A percentile compares a stretch with the other conserved stretches of the same genome.
Evolutionary conservation across 2,888 invertebrate genomes (phyloP).

Genomic region (Eupithecia vulgata): DNA sequence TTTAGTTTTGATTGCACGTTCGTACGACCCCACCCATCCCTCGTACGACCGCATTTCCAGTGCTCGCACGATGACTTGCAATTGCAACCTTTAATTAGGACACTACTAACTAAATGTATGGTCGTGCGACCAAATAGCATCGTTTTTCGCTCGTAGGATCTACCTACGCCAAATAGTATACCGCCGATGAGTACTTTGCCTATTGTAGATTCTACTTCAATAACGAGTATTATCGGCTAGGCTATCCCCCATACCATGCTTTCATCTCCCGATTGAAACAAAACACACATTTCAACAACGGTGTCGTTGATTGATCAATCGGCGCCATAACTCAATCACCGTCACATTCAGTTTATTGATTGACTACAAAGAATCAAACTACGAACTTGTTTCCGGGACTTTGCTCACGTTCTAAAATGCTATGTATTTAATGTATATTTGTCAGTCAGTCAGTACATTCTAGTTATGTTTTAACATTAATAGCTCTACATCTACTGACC

Average conservation of each 20-base stretch:
- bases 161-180: too few relatives aligned
- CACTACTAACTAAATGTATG: too few relatives aligned
- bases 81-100: too few relatives aligned
- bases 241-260: slow-evolving; percentile 8
- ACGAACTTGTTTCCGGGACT: background rate
- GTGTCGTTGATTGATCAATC: slow-evolving; percentile 7
- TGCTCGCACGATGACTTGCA: too few relatives aligned
- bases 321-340: slow-evolving; percentile 3
- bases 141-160: too few relatives aligned
- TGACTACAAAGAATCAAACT: slow-evolving; percentile 4
- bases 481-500: background rate
- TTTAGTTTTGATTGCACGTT: too few relatives aligned
- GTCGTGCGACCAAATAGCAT: too few relatives aligned
- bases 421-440: background rate
- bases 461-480: background rate
- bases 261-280: slow-evolving; percentile 25
- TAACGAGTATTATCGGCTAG: background rate
- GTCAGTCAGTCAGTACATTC: background rate
- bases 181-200: background rate
- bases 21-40: too few relatives aligned
- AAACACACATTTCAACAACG: slow-evolving; percentile 14
- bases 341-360: slow-evolving; percentile 18
- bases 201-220: background rate
- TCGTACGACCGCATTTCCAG: too few relatives aligned
- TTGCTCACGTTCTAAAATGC: background rate